Percentiles rank a stretch among this genome's conserved stretches.
Conservation (phyloP, 2,113 vertebrate genomes). For the Phyllostomus hastatus region DNA sequence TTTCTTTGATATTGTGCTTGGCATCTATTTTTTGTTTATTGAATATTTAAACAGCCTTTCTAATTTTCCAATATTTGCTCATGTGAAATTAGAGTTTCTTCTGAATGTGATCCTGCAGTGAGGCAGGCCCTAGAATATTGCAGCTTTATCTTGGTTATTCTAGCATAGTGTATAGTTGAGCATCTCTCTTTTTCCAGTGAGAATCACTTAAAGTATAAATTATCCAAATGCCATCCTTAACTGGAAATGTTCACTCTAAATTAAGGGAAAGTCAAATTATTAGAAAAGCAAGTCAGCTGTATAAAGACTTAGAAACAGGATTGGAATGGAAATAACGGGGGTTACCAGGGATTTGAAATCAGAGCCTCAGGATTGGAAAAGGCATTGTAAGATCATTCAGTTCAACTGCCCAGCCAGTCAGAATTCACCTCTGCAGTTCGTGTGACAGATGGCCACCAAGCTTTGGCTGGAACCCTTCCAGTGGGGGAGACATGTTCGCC, state of each 20-base stretch:
- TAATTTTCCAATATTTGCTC: constrained; percentile 4
- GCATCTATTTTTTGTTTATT: not conserved
- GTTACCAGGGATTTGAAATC: not conserved
- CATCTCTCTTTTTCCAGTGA: constrained; percentile 23
- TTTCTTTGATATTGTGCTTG: not conserved
- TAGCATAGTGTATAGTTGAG: not conserved
- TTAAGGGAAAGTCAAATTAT: constrained; percentile 38
- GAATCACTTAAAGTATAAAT: constrained; percentile 47
- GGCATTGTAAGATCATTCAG: not conserved
- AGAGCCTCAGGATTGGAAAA: not conserved
- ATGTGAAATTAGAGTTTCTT: constrained; percentile 2
- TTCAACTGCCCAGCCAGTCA: not conserved
- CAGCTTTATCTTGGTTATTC: not conserved
- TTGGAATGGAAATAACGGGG: not conserved
- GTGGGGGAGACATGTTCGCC: not conserved
- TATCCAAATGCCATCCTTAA: constrained; percentile 13
- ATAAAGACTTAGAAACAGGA: not conserved
- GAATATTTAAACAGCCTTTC: constrained; percentile 30
- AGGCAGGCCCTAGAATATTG: not conserved
- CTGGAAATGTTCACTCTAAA: constrained; percentile 37
- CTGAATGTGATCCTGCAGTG: not conserved
- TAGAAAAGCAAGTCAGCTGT: constrained; percentile 30
- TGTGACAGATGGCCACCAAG: not conserved
- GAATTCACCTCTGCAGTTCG: not conserved
- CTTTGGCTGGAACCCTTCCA: not conserved